These are phyloP conservation scores for Aspidoscelis tigris DNA, from an alignment of 2,113 vertebrate species.

Conservation along the genomic window DNA sequence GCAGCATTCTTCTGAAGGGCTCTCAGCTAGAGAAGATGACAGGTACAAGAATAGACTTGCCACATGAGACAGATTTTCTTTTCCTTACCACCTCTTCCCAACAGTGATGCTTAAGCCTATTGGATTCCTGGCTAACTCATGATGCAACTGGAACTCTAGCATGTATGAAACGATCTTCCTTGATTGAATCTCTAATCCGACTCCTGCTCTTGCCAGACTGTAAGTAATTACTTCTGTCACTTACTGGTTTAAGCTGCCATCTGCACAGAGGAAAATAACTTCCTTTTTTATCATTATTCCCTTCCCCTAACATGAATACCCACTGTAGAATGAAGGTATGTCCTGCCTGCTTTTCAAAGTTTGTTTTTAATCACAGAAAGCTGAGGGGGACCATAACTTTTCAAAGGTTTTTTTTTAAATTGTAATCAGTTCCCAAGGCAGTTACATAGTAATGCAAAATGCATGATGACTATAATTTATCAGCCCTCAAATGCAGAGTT, in stretches of 20 bases:
- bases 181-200: constrained; percentile 22
- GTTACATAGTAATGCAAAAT: background rate
- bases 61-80: background rate
- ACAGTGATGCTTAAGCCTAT: constrained; percentile 11
- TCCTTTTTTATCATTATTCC: background rate
- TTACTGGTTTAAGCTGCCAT: background rate
- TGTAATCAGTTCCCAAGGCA: background rate
- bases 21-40: background rate
- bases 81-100: background rate
- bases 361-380: background rate
- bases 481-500: too few species aligned
- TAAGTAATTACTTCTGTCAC: constrained; percentile 2
- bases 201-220: constrained; percentile 21
- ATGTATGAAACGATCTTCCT: constrained; percentile 42
- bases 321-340: background rate
- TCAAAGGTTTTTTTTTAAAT: background rate
- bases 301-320: background rate
- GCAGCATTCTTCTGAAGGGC: constrained; percentile 15
- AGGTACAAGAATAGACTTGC: constrained; percentile 26
- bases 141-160: background rate
- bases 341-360: background rate
- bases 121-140: constrained; percentile 3
- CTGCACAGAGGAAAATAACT: too few species aligned
- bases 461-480: background rate
- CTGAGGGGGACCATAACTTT: background rate